These are phyloP conservation scores for Cyrtorhinus lividipennis DNA, from an alignment of 1,140 invertebrate species.

Conservation along the genomic window DNA sequence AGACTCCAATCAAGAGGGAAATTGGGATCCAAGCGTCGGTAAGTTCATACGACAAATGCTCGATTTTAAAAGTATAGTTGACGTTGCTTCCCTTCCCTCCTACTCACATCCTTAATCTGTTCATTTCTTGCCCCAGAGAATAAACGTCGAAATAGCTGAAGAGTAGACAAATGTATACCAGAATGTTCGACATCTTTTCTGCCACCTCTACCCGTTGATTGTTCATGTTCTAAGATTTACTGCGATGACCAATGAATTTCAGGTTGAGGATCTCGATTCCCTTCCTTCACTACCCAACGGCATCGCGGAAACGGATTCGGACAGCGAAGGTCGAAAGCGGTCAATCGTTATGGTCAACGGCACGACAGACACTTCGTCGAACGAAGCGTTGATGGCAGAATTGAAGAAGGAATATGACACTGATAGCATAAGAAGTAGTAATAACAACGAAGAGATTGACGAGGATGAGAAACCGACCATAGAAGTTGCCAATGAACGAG, in stretches of 20 bases:
- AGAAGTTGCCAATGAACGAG: constrained; percentile 19
- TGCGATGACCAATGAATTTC: not conserved
- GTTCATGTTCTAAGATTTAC: too few relatives aligned
- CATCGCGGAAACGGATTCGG: constrained; percentile 15
- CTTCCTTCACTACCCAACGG: not conserved
- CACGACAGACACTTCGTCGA: constrained; percentile 20
- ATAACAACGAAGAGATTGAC: constrained; percentile 16
- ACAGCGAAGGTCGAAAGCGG: constrained; percentile 14
- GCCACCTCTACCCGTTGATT: too few relatives aligned
- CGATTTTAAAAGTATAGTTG: too few relatives aligned
- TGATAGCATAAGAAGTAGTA: constrained; percentile 16
- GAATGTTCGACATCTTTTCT: too few relatives aligned
- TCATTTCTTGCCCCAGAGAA: too few relatives aligned
- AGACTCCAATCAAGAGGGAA: constrained; percentile 14
- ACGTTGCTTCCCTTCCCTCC: too few relatives aligned
- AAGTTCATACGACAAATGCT: not conserved
- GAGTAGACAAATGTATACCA: too few relatives aligned
- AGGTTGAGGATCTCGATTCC: not conserved
- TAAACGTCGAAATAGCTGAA: too few relatives aligned
- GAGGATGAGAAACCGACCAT: constrained; percentile 8
- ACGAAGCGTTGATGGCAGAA: constrained; percentile 21
- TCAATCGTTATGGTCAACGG: constrained; percentile 13
- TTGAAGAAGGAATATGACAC: constrained; percentile 20
- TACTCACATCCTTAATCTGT: too few relatives aligned
- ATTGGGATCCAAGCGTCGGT: constrained; percentile 22